phyloP scores from a whole-genome alignment of 2,113 vertebrate genomes.

The Pavo muticus region DNA sequence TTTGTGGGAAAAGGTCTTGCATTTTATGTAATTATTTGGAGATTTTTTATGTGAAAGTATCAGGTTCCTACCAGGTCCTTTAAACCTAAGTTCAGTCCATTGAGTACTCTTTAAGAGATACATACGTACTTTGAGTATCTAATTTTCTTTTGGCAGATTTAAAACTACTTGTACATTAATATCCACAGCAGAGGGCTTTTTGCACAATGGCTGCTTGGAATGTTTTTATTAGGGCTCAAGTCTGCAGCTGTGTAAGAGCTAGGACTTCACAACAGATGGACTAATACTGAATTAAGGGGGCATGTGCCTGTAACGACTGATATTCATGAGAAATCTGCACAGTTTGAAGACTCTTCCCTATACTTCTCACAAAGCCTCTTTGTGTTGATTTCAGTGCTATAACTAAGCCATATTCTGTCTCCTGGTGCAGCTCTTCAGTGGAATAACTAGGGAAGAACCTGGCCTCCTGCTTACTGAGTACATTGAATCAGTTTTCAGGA shows the following conservation, averaged over 20 bases:
- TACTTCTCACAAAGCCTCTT: neutral
- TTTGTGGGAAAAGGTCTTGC: neutral
- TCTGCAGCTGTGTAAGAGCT: neutral
- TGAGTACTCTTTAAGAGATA: neutral
- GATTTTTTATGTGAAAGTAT: neutral
- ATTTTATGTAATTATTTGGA: neutral
- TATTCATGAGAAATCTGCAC: neutral
- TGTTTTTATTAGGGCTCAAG: neutral
- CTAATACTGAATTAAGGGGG: neutral
- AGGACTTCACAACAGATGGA: neutral
- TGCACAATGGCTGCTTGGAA: neutral
- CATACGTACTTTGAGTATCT: neutral
- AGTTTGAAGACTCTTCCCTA: neutral
- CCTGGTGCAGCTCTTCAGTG: neutral
- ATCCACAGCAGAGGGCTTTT: neutral
- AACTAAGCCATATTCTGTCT: conserved; percentile 12
- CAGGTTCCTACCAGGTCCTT: neutral
- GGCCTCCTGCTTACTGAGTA: neutral
- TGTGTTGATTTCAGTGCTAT: neutral
- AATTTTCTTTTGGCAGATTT: neutral
- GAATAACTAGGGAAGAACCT: neutral
- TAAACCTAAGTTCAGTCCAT: neutral
- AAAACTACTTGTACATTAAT: neutral
- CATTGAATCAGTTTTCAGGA: neutral
- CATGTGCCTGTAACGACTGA: neutral